Percentiles rank a stretch among this genome's conserved stretches.
Evolutionary conservation across 2,888 invertebrate species (phyloP).

Genomic region (Pseudococcus viburni): DNA sequence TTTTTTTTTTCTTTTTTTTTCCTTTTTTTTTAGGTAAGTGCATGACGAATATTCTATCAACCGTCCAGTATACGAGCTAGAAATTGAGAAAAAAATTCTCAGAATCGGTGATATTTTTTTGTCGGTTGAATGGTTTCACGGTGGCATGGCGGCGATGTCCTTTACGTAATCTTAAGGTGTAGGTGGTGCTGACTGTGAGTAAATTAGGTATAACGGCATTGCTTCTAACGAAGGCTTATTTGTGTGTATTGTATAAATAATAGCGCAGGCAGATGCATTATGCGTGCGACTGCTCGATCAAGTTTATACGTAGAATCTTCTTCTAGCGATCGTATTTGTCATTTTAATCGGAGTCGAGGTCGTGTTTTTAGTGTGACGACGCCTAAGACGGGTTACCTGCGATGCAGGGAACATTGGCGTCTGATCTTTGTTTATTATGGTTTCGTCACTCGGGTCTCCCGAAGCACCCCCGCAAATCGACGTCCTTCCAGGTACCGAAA

Average conservation of each 20-base stretch:
- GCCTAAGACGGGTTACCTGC: neutral
- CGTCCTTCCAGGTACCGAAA: constrained; percentile 10
- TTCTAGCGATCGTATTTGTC: constrained; percentile 12
- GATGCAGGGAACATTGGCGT: constrained; percentile 34
- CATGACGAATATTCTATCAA: neutral
- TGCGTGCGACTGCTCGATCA: neutral
- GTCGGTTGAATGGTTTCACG: constrained; percentile 27
- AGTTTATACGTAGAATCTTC: constrained; percentile 24
- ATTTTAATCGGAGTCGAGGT: constrained; percentile 38
- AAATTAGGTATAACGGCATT: neutral
- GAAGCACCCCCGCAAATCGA: constrained; percentile 12
- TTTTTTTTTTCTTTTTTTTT: neutral
- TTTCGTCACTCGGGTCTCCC: constrained; percentile 2
- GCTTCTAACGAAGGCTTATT: constrained; percentile 26
- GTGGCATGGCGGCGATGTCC: neutral
- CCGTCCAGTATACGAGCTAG: neutral
- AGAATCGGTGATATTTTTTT: neutral
- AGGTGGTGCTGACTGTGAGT: constrained; percentile 10
- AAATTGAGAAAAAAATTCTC: neutral
- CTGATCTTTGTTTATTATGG: constrained; percentile 31
- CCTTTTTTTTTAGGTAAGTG: constrained; percentile 5
- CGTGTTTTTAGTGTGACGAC: constrained; percentile 20
- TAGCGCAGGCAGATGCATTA: neutral
- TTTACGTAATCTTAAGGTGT: constrained; percentile 17
- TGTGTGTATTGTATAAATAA: neutral